A percentile compares a stretch with the other conserved stretches of the same genome.
Evolutionary conservation across 1,140 invertebrate species (phyloP).

Genomic region (Microplitis demolitor): DNA sequence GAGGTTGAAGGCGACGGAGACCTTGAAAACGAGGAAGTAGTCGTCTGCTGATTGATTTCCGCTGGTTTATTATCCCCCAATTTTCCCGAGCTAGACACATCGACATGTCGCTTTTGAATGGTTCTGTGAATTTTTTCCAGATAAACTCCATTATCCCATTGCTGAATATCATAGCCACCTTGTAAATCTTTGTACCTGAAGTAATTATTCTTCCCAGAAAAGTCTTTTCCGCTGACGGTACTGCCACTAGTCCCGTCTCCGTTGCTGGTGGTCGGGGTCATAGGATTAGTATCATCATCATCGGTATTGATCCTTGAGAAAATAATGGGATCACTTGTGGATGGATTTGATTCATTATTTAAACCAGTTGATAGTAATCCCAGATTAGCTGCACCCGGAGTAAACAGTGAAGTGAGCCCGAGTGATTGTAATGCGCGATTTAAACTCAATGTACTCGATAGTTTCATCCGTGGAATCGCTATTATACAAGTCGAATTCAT

Average conservation of each 20-base stretch:
- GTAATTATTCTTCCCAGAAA: slow-evolving; percentile 5
- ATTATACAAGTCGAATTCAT: slow-evolving; percentile 62
- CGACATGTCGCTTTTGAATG: not conserved
- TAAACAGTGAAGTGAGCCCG: slow-evolving; percentile 68
- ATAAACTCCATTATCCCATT: slow-evolving; percentile 48
- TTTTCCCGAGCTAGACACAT: too few species aligned
- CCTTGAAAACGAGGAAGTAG: too few species aligned
- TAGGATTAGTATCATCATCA: not conserved
- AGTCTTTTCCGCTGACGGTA: not conserved
- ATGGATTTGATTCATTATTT: not conserved
- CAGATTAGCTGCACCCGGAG: slow-evolving; percentile 64
- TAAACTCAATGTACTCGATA: slow-evolving; percentile 65
- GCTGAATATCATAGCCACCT: slow-evolving; percentile 41
- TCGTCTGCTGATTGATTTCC: not conserved
- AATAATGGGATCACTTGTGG: slow-evolving; percentile 15
- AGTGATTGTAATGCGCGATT: slow-evolving; percentile 60
- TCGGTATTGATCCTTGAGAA: slow-evolving; percentile 29
- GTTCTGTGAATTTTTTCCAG: slow-evolving; percentile 29
- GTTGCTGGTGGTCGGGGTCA: not conserved
- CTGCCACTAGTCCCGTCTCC: not conserved
- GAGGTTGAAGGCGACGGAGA: too few species aligned
- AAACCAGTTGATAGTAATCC: slow-evolving; percentile 62
- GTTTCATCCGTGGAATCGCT: slow-evolving; percentile 70
- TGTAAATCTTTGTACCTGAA: slow-evolving; percentile 32
- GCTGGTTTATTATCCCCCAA: not conserved